phyloP scores from a whole-genome alignment of 2,888 invertebrate species.

The Labia minor region DNA sequence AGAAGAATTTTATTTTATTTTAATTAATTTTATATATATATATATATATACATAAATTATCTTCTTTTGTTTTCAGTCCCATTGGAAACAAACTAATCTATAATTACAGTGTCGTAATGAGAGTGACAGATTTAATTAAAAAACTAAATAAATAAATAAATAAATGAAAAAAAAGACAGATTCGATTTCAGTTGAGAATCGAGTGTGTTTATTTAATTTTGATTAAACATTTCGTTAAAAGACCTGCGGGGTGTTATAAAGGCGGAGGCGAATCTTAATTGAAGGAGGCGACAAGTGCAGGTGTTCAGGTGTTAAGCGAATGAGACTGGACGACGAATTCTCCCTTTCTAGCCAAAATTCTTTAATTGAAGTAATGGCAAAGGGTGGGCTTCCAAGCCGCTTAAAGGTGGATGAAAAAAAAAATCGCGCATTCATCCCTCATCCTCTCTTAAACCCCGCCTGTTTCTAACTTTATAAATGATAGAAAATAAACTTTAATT shows the following conservation, averaged over 20 bases:
- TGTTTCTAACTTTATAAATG: too few species aligned
- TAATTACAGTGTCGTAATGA: not conserved
- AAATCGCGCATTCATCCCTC: too few species aligned
- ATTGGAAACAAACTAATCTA: not conserved
- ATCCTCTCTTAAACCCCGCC: too few species aligned
- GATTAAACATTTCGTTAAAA: too few species aligned
- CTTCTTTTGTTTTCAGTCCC: not conserved
- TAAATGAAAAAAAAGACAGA: not conserved
- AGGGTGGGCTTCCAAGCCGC: too few species aligned
- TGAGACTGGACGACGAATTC: not conserved
- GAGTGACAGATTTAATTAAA: not conserved
- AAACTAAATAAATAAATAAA: too few species aligned
- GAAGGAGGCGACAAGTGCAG: not conserved
- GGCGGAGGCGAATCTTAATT: not conserved
- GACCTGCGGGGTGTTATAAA: not conserved
- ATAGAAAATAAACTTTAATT: too few species aligned
- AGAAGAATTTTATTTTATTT: too few species aligned
- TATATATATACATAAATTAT: not conserved
- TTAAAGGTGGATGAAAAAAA: too few species aligned
- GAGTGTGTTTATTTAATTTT: too few species aligned
- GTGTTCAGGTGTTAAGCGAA: not conserved
- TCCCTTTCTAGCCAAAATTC: not conserved
- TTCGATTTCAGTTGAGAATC: too few species aligned
- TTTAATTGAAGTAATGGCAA: not conserved
- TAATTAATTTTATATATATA: too few species aligned